Base-by-base conservation (phyloP, 2,113 vertebrate genomes). In the Lophius piscatorius region DNA sequence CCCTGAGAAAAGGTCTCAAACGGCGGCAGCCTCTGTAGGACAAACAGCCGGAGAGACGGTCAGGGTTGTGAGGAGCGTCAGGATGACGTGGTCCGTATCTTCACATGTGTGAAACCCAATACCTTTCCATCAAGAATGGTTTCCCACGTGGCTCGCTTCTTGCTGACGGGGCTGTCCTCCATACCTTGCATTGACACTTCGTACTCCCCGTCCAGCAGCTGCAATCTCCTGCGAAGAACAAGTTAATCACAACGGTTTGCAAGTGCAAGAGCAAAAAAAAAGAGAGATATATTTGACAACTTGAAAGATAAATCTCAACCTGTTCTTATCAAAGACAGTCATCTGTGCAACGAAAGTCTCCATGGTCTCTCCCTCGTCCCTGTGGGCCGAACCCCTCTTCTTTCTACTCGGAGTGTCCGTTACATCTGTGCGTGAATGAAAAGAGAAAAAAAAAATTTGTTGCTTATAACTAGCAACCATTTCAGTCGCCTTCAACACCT, bases 1-100 rank as follows among this genome's bases (percentile, higher is more conserved):
- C 97, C 97, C 95, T 99, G 97, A 97, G 97, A 98, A 94, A 99
- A 98, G 24, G 96, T 97, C 94, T 99, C 96, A 90, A 99, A 99
- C 22, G 96, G 97, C 81, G 96, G 96, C 85, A 98, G 85, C 75
- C 95, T 94, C 97, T 99, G 90, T 3, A 21, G 50, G 46, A 59
- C 22, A 17, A 26, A 4, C 23, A 54, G 0, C 17, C 3, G 10
- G 17, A 41, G n/a, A 4, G 7, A 21, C 0, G 22, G 18, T 60
- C 49, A 49, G 10, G 20, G 31, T 8, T 14, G 6, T 14, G 11
- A 35, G 20, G 16, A 23, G 5, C 9, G 35, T 2, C 9, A 9
- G 29, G 29, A 9, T 1, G n/a, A 10, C 17, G 7, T 10, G 13
- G 3, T 4, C 6, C 7, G 4, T 18, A 16, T 18, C 9, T 4